These are phyloP conservation scores for Tinea semifulvella DNA, from an alignment of 2,888 invertebrate species.

Conservation along the genomic window DNA sequence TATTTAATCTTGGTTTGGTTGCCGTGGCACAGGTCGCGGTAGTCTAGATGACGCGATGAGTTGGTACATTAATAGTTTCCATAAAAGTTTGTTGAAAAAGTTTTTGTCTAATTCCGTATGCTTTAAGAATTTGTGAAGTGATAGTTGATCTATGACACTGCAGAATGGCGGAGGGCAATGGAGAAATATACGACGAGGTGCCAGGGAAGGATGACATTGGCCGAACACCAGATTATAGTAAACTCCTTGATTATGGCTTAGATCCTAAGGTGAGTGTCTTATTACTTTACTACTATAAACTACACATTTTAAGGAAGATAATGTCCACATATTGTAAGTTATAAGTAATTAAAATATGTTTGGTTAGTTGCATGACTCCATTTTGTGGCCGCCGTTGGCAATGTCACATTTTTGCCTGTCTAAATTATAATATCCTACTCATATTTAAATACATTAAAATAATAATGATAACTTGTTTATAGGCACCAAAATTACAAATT, in stretches of 20 bases:
- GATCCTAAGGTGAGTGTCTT: slow-evolving; percentile 82
- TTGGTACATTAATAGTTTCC: neutral
- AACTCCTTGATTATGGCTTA: slow-evolving; percentile 95
- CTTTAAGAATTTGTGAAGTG: slow-evolving; percentile 32
- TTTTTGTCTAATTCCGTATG: neutral
- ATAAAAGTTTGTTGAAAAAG: neutral
- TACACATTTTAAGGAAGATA: too few relatives aligned
- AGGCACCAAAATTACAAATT: too few relatives aligned
- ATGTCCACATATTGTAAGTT: too few relatives aligned
- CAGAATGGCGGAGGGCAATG: slow-evolving; percentile 88
- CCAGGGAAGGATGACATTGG: slow-evolving; percentile 74
- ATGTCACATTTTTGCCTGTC: too few relatives aligned
- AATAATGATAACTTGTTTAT: too few relatives aligned
- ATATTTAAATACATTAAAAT: too few relatives aligned
- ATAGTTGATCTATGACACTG: slow-evolving; percentile 44
- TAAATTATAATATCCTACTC: too few relatives aligned
- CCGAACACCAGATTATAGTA: slow-evolving; percentile 91
- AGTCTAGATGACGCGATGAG: neutral
- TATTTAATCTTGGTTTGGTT: too few relatives aligned
- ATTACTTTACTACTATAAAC: too few relatives aligned
- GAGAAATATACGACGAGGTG: slow-evolving; percentile 81
- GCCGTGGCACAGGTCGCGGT: slow-evolving; percentile 1
- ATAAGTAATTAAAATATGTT: too few relatives aligned
- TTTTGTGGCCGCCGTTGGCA: too few relatives aligned
- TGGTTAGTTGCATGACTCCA: too few relatives aligned